Percentiles rank a stretch among this genome's conserved stretches.
phyloP scores from a whole-genome alignment of 2,888 invertebrate species.

The Parelbella ahira region DNA sequence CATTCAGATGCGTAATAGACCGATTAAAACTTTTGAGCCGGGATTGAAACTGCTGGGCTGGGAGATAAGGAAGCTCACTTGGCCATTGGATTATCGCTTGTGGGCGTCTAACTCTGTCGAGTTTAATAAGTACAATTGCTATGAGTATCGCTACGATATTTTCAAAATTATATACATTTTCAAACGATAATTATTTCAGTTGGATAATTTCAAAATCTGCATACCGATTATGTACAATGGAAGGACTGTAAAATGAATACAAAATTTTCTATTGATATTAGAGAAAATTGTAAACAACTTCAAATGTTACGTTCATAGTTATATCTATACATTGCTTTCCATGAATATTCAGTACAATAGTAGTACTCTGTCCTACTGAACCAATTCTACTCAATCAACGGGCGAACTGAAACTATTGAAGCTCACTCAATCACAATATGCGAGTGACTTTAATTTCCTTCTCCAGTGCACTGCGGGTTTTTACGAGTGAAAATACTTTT shows the following conservation, averaged over 20 bases:
- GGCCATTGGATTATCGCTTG: constrained; percentile 6
- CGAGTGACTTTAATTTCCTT: constrained; percentile 67
- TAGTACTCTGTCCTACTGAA: constrained; percentile 70
- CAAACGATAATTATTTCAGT: too few relatives aligned
- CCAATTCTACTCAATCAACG: constrained; percentile 74
- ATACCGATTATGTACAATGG: too few relatives aligned
- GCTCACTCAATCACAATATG: constrained; percentile 73
- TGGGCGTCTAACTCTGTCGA: too few relatives aligned
- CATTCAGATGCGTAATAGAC: constrained; percentile 3
- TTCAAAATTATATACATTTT: too few relatives aligned
- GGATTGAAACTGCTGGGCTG: background rate
- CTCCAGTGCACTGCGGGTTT: constrained; percentile 13
- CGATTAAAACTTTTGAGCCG: constrained; percentile 7
- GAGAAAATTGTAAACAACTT: too few relatives aligned
- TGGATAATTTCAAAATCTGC: too few relatives aligned
- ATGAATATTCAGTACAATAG: too few relatives aligned
- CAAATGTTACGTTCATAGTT: too few relatives aligned
- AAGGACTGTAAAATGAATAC: too few relatives aligned
- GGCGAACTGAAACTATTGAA: constrained; percentile 55
- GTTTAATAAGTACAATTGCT: too few relatives aligned
- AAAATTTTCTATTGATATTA: too few relatives aligned
- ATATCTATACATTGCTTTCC: background rate
- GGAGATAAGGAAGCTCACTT: constrained; percentile 2
- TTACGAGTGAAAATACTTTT: constrained; percentile 6
- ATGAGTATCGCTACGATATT: too few relatives aligned